Percentiles rank a stretch among this genome's conserved stretches.
Conservation (phyloP, 2,888 invertebrate species). For the Empis stercorea region DNA sequence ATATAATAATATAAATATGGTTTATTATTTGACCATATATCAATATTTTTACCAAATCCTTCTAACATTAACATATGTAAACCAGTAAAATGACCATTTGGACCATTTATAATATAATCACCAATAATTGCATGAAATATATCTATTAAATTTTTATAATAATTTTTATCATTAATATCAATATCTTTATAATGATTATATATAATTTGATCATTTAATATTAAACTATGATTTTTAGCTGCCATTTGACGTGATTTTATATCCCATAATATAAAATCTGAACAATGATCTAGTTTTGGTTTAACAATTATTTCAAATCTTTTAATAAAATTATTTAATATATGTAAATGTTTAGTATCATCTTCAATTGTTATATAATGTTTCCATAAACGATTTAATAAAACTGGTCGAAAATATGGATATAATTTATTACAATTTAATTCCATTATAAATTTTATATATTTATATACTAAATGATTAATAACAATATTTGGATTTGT, state of each 20-base stretch:
- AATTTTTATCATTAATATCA: not conserved
- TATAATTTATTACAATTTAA: not conserved
- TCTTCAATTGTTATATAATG: not conserved
- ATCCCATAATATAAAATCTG: not conserved
- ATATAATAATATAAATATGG: not conserved
- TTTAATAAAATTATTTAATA: not conserved
- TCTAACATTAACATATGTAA: not conserved
- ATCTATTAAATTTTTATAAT: not conserved
- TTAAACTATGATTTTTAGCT: not conserved
- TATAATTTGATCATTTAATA: not conserved
- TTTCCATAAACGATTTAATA: not conserved
- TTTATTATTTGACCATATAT: not conserved
- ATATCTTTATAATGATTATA: not conserved
- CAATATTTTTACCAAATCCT: not conserved
- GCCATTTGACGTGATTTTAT: not conserved
- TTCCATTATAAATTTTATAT: not conserved
- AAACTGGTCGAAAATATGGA: not conserved
- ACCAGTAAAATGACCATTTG: not conserved
- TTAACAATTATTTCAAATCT: not conserved
- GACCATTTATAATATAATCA: not conserved
- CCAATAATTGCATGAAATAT: not conserved
- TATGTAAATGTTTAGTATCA: not conserved
- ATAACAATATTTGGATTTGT: not conserved
- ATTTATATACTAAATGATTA: constrained; percentile 1
- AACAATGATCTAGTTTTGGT: not conserved